phyloP scores from a whole-genome alignment of 2,113 vertebrate genomes.

The Etheostoma spectabile region DNA sequence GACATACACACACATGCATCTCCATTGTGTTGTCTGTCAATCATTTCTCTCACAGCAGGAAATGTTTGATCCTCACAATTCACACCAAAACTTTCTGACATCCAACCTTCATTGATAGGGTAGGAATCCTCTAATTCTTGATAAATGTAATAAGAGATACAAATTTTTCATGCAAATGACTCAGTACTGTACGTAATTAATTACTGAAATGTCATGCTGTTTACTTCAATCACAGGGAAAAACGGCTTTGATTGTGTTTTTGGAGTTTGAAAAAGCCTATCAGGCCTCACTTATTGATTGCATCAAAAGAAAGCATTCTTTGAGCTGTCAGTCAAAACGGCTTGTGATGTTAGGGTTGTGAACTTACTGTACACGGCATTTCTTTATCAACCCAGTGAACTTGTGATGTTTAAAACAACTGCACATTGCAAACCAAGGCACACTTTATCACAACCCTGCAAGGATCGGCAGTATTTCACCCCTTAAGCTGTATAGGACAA shows the following conservation, averaged over 20 bases:
- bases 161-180: slow-evolving; percentile 56
- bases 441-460: slow-evolving; percentile 1
- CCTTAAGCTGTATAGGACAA: background rate
- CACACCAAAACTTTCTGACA: slow-evolving; percentile 8
- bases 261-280: slow-evolving; percentile 15
- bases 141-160: slow-evolving; percentile 36
- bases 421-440: background rate
- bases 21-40: background rate
- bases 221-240: slow-evolving; percentile 30
- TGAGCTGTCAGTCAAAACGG: background rate
- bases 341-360: background rate
- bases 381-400: background rate
- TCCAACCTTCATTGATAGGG: slow-evolving; percentile 1
- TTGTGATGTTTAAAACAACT: background rate
- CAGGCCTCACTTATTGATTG: background rate
- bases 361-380: background rate
- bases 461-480: background rate
- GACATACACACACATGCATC: background rate
- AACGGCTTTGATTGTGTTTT: background rate
- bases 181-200: slow-evolving; percentile 29
- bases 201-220: slow-evolving; percentile 25
- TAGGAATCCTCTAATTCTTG: slow-evolving; percentile 4
- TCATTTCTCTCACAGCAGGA: slow-evolving; percentile 35
- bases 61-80: slow-evolving; percentile 4
- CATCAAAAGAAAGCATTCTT: slow-evolving; percentile 12